A percentile compares a stretch with the other conserved stretches of the same genome.
These are phyloP conservation scores for Procambarus virginalis DNA, from an alignment of 1,140 invertebrate species.

Conservation along the genomic window DNA sequence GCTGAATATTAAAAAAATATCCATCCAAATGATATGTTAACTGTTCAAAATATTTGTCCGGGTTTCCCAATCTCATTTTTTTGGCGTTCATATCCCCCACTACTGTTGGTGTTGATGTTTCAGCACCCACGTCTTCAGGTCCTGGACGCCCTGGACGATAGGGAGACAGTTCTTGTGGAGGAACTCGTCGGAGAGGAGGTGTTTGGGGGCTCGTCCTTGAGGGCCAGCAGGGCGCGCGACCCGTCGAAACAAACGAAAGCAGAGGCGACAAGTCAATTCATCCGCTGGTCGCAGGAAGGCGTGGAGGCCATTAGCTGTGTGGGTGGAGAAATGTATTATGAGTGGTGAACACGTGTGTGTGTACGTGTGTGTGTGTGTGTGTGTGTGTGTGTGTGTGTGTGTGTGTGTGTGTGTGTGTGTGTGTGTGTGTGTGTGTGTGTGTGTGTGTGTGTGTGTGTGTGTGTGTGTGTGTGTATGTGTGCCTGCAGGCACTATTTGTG, in stretches of 20 bases:
- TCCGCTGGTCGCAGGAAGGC: constrained; percentile 56
- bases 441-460: neutral
- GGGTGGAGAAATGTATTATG: neutral
- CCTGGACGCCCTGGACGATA: constrained; percentile 60
- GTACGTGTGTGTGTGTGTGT: too few relatives aligned
- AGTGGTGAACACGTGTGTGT: neutral
- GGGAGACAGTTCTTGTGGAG: constrained; percentile 44
- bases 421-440: neutral
- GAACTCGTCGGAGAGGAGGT: constrained; percentile 40
- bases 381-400: neutral
- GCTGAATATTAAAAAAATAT: too few relatives aligned
- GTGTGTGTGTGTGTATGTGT: neutral
- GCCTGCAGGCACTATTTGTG: too few relatives aligned
- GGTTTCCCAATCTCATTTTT: neutral
- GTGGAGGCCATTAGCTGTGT: constrained; percentile 63
- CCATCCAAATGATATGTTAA: too few relatives aligned
- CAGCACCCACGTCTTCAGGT: constrained; percentile 60
- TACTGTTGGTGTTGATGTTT: constrained; percentile 26
- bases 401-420: too few relatives aligned
- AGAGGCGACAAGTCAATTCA: constrained; percentile 58
- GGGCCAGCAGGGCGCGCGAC: constrained; percentile 20
- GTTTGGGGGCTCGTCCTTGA: neutral
- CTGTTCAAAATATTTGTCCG: neutral
- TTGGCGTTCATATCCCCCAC: too few relatives aligned
- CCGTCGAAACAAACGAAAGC: constrained; percentile 68